A percentile compares a stretch with the other conserved stretches of the same genome.
Conservation (phyloP, 2,113 vertebrate species). For the Mus musculus region GRCm39 chr11:107219001-107219500, state of each 20-base stretch:
- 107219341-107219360: not conserved
- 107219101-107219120: not conserved
- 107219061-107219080: not conserved
- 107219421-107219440: no score
- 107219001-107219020: not conserved
- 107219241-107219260: not conserved
- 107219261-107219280: not conserved
- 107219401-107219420: not conserved
- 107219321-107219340: not conserved
- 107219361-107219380: no score
- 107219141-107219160: not conserved
- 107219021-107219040: not conserved
- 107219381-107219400: no score
- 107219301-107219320: not conserved
- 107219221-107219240: not conserved
- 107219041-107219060: not conserved
- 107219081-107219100: not conserved
- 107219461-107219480: no score
- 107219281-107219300: not conserved
- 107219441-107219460: no score
- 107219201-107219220: not conserved
- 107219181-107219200: not conserved
- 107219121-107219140: not conserved
- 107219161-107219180: not conserved
- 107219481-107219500: not conserved